Evolutionary conservation across 1,140 invertebrate genomes (phyloP).

Genomic region (Zeugodacus cucurbitae): DNA sequence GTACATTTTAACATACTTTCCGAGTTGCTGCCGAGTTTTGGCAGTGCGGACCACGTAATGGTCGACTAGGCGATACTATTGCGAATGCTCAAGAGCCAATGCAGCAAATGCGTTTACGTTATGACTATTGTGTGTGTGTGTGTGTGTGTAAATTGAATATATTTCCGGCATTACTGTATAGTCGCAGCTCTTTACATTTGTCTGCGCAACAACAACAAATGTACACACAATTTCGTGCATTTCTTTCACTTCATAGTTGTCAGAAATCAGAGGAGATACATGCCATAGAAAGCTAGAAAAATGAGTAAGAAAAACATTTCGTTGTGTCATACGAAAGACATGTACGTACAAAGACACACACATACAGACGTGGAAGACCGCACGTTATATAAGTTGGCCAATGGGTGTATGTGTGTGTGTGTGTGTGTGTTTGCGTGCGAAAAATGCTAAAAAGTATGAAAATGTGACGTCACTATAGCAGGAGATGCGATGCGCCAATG

Average conservation of each 20-base stretch:
- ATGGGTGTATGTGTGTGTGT: neutral
- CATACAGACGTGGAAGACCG: neutral
- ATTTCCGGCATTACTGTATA: neutral
- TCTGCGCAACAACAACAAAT: neutral
- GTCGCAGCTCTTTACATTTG: neutral
- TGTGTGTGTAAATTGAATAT: constrained; percentile 34
- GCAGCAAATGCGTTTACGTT: constrained; percentile 13
- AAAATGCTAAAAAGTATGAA: constrained; percentile 24
- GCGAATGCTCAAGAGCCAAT: neutral
- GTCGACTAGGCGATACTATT: neutral
- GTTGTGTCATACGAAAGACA: neutral
- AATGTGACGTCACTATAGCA: constrained; percentile 26
- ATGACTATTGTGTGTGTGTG: neutral
- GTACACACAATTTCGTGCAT: neutral
- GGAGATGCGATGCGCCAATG: constrained; percentile 48
- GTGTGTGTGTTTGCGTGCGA: neutral
- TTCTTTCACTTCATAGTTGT: neutral
- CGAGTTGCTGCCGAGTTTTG: too few species aligned
- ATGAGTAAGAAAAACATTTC: neutral
- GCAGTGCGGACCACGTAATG: neutral
- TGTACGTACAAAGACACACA: neutral
- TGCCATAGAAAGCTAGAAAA: neutral
- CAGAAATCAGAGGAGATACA: neutral
- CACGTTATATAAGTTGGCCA: neutral
- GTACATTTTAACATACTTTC: constrained; percentile 14